Conservation (phyloP, 2,113 vertebrate species). For the Elachura formosa region DNA sequence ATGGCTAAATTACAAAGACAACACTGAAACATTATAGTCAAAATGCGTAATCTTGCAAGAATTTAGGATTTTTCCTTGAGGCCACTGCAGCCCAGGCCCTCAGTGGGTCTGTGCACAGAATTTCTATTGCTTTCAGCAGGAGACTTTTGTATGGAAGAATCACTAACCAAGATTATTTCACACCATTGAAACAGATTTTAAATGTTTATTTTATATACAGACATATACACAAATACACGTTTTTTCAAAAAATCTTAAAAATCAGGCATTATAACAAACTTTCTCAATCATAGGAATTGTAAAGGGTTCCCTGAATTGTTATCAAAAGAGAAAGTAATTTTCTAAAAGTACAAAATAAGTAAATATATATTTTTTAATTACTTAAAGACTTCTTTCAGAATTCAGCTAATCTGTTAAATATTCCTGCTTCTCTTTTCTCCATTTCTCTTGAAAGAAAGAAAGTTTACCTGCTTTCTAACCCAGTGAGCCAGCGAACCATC, state of each 20-base stretch:
- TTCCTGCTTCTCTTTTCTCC: not conserved
- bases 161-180: not conserved
- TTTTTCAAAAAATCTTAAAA: not conserved
- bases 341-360: not conserved
- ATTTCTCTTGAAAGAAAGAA: not conserved
- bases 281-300: not conserved
- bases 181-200: not conserved
- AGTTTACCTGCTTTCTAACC: not conserved
- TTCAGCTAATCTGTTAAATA: not conserved
- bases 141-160: not conserved
- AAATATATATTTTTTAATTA: not conserved
- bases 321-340: not conserved
- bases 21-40: conserved; percentile 32
- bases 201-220: not conserved
- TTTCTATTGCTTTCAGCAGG: not conserved
- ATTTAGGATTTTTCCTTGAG: conserved; percentile 24
- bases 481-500: not conserved
- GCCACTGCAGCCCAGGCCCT: not conserved
- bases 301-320: not conserved
- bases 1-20: conserved; percentile 48
- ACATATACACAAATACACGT: not conserved
- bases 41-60: conserved; percentile 25
- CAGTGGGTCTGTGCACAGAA: not conserved
- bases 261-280: not conserved
- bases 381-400: not conserved